These are phyloP conservation scores for Fregata magnificens DNA, from an alignment of 2,113 vertebrate species.

Conservation along the genomic window DNA sequence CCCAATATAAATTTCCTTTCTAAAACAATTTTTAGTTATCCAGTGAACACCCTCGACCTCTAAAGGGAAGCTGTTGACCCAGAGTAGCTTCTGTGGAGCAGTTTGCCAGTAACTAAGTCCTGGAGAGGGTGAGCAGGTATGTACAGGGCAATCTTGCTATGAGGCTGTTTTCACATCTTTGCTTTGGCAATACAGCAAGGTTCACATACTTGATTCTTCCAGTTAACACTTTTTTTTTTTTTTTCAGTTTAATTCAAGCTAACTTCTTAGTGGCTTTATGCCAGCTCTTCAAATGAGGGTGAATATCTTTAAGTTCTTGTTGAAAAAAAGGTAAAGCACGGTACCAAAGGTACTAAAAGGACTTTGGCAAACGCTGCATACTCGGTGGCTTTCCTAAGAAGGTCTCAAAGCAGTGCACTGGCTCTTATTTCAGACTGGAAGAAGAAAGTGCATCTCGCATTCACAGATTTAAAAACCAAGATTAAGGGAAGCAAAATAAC, in stretches of 20 bases:
- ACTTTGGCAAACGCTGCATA: fast-evolving
- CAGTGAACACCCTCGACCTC: background rate
- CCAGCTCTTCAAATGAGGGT: background rate
- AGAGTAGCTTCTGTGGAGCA: background rate
- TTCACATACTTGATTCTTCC: background rate
- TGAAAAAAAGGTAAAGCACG: background rate
- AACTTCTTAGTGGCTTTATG: background rate
- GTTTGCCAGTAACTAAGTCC: background rate
- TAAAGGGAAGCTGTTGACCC: background rate
- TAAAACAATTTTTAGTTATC: background rate
- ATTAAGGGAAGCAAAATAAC: background rate
- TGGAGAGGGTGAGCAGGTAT: background rate
- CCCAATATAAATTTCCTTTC: background rate
- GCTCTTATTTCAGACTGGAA: background rate
- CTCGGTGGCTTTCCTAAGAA: background rate
- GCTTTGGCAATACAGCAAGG: background rate
- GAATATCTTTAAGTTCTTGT: background rate
- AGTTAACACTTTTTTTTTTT: background rate
- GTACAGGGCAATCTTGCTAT: background rate
- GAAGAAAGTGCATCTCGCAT: background rate
- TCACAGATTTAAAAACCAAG: background rate
- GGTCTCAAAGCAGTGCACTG: fast-evolving
- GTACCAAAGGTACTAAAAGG: background rate
- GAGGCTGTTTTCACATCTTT: background rate
- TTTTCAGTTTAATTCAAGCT: background rate